A percentile compares a stretch with the other conserved stretches of the same genome.
phyloP scores from a whole-genome alignment of 2,888 invertebrate species.

The Petrophora chlorosata region DNA sequence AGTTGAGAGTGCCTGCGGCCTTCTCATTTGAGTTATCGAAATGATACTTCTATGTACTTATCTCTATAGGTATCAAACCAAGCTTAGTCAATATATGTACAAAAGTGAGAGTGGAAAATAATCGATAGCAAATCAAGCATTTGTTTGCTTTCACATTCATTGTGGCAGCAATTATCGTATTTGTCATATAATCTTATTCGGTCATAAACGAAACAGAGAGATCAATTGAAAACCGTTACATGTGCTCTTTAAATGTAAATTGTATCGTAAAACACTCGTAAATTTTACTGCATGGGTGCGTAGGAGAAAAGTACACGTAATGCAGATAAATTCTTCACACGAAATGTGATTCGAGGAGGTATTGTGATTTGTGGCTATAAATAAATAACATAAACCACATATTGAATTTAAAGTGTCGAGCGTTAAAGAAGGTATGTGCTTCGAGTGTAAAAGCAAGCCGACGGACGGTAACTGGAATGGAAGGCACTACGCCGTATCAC shows the following conservation, averaged over 20 bases:
- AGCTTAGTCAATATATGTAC: neutral
- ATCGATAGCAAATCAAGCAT: constrained; percentile 2
- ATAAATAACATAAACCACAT: constrained; percentile 26
- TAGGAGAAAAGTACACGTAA: constrained; percentile 47
- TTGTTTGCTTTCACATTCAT: constrained; percentile 15
- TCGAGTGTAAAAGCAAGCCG: constrained; percentile 25
- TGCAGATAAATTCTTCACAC: constrained; percentile 35
- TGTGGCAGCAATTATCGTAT: constrained; percentile 35
- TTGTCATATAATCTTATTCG: constrained; percentile 44
- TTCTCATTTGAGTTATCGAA: too few species aligned
- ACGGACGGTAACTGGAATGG: constrained; percentile 21
- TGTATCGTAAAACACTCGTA: constrained; percentile 66
- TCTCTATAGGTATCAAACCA: too few species aligned
- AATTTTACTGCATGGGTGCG: constrained; percentile 52
- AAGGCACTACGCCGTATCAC: constrained; percentile 33
- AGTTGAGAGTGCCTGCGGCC: too few species aligned
- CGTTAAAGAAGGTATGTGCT: constrained; percentile 15
- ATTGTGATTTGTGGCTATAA: constrained; percentile 39
- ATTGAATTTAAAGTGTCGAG: constrained; percentile 18
- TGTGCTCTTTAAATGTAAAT: constrained; percentile 68
- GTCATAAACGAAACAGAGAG: constrained; percentile 50
- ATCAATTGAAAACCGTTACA: constrained; percentile 61
- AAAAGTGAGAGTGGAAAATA: constrained; percentile 19
- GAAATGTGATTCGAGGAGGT: constrained; percentile 30
- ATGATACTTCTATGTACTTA: too few species aligned